A percentile compares a stretch with the other conserved stretches of the same genome.
Conservation (phyloP, 1,140 invertebrate genomes). For the Trichoplusia ni region DNA sequence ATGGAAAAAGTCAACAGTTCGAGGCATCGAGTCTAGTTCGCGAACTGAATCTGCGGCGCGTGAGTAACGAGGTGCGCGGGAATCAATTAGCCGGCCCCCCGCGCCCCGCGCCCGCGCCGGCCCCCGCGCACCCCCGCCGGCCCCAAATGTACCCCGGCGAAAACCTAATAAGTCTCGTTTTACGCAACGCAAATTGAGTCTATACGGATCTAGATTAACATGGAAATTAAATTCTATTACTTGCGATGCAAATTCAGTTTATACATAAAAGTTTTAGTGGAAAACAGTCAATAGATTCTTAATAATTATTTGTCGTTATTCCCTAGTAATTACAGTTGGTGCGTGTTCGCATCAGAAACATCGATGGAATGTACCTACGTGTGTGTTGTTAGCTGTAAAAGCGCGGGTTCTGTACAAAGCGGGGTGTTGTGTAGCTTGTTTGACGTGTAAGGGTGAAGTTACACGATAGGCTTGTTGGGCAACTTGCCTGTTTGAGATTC, state of each 20-base stretch:
- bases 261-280: constrained; percentile 46
- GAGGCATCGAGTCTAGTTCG: constrained; percentile 7
- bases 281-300: constrained; percentile 72
- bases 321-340: constrained; percentile 54
- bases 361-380: neutral
- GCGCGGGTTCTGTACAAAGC: neutral
- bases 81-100: constrained; percentile 21
- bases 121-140: too few species aligned
- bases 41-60: constrained; percentile 19
- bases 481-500: constrained; percentile 12
- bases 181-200: constrained; percentile 26
- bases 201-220: constrained; percentile 26
- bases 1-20: constrained; percentile 52
- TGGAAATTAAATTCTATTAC: constrained; percentile 28
- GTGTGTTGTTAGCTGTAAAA: neutral
- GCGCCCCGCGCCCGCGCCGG: too few species aligned
- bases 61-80: constrained; percentile 3
- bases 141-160: constrained; percentile 23
- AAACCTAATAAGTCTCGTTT: constrained; percentile 32
- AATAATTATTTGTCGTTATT: constrained; percentile 69
- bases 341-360: constrained; percentile 2
- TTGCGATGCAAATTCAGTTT: constrained; percentile 41
- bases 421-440: neutral
- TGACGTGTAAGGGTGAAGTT: neutral
- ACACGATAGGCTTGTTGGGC: constrained; percentile 6